phyloP scores from a whole-genome alignment of 2,888 invertebrate species.

The Cephus runcator region DNA sequence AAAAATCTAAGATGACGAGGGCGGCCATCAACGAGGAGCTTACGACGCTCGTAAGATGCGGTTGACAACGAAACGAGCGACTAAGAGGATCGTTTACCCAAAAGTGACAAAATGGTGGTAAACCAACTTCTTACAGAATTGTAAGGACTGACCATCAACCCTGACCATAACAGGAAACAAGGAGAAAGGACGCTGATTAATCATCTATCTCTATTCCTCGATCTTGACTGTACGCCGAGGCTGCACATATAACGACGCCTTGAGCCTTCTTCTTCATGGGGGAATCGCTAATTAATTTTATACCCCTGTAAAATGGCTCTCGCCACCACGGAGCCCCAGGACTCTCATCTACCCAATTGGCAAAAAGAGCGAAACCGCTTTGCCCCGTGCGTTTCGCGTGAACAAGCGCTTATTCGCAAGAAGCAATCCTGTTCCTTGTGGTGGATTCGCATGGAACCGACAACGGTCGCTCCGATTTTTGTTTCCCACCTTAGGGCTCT shows the following conservation, averaged over 20 bases:
- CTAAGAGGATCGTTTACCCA: not conserved
- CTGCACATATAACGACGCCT: not conserved
- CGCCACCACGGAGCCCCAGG: not conserved
- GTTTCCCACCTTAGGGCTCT: slow-evolving; percentile 20
- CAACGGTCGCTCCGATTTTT: slow-evolving; percentile 36
- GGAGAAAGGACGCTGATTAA: not conserved
- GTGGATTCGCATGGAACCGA: not conserved
- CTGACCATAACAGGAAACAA: not conserved
- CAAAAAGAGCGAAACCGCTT: not conserved
- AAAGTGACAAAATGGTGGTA: not conserved
- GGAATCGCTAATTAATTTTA: slow-evolving; percentile 53
- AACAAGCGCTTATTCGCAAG: not conserved
- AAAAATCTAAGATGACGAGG: not conserved
- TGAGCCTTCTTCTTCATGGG: not conserved
- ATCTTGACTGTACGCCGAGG: not conserved
- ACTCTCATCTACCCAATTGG: not conserved
- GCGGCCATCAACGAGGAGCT: not conserved
- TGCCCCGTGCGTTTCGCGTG: not conserved
- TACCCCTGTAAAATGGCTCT: slow-evolving; percentile 41
- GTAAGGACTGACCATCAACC: not conserved
- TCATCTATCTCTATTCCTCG: not conserved
- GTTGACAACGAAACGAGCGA: not conserved
- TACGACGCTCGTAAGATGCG: not conserved
- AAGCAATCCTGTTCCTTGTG: not conserved
- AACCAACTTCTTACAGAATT: not conserved